Base-by-base conservation (phyloP, 2,113 vertebrate species). In the Romanogobio albipinnatus region DNA sequence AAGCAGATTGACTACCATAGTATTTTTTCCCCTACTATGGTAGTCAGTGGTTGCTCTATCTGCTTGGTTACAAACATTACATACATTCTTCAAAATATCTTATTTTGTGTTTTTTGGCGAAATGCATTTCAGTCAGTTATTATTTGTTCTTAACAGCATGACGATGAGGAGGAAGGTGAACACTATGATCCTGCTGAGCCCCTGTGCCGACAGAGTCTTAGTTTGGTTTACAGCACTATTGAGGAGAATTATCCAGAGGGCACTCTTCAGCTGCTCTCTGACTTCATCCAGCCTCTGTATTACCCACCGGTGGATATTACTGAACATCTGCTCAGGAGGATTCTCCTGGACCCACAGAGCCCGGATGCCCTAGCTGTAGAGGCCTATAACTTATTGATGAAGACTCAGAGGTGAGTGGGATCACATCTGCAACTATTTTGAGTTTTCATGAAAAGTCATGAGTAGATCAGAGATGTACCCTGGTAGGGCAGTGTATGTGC, bases 311-410 rank as follows among this genome's bases (percentile, higher is more conserved):
- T 84, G 84, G 94, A 97, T 49, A 94, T 97, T 78, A 92, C 94
- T 36, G 87, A 83, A 49, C 93, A 98, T 89, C 93, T 99, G 61
- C 90, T 99, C 84, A 92, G 82, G 59, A 90, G 93, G 59, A 95
- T 98, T 87, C 93, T 99, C 76, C 93, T 97, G 51, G 92, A 93
- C 81, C 87, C 89, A 0, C 91, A 94, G 0, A 90, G 93, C 86
- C 78, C 89, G 7, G 59, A 83, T 58, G 92, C 95, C 39, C 88
- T 95, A 62, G 91, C 94, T 26, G 92, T 94, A 85, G 96, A 97
- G 83, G 96, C 96, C 88, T 99, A 96, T 89, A 94, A 92, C 85
- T 92, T 97, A 53, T 92, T 99, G 62, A 95, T 98, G 95, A 98
- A 96, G 91, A 96, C 96, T 75, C 98, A 99, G 89, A 95, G 95